Base-by-base conservation (phyloP, 1,140 invertebrate genomes). In the Drosophila sechellia region DNA sequence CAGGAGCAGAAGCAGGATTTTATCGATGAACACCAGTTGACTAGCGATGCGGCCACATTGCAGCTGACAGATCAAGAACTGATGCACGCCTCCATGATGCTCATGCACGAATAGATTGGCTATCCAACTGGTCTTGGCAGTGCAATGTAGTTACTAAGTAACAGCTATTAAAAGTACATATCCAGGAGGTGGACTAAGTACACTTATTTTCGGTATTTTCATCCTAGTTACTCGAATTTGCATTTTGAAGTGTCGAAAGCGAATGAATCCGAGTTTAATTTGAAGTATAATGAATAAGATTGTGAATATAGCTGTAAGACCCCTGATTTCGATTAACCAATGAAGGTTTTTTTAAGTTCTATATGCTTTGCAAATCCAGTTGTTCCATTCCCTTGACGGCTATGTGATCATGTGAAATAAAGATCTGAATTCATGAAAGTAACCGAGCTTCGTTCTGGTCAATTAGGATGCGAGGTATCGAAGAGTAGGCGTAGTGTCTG, bases 61-160 rank as follows among this genome's bases (percentile, higher is more conserved):
- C 84, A 89, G 27, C 43, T 89, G 11, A 43, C 84, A 15, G 84
- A 89, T 6, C 79, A 79, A 15, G 85, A 90, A 17, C 35, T 89
- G 25, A 90, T 89, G 69, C 76, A 89, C 22, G 58, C 81, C 40
- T 85, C 81, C 0, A 17, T 85, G 5, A 85, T 86, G 81, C 81
- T 89, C 25, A 89, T 89, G 5, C 84, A 83, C 39, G 79, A 89
- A 31, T 89, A 80, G 42, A 39, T 6, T 4, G 11, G 12, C 12
- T 27, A 37, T 48, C 4, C n/a, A 40, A 43, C 34, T 34, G 43
- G 43, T 73, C 22, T 31, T 45, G 22, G 40, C 50, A 75, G 79
- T 86, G 79, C 79, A 86, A 87, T 87, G 39, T 81, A 69, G 74
- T 58, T 69, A 46, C 31, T 66, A 81, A 86, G 63, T 66, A 58